Conservation (phyloP, 2,113 vertebrate species). For the Scatophagus argus region DNA sequence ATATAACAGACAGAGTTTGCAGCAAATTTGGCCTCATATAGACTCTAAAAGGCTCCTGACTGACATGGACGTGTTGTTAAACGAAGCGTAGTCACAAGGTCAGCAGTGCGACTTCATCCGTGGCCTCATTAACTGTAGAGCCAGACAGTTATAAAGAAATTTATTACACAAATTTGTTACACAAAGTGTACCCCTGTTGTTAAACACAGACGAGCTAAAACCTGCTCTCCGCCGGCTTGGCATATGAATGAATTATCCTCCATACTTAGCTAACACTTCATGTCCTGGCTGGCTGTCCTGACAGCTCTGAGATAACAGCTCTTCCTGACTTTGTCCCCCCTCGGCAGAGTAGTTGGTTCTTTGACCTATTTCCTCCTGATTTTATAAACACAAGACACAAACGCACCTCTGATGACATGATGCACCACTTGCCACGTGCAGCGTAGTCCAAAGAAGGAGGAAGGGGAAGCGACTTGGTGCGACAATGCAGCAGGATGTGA, state of each 20-base stretch:
- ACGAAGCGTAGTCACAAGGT: conserved; percentile 20
- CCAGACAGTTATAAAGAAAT: conserved; percentile 16
- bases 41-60: not conserved
- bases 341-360: not conserved
- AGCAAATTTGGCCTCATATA: conserved; percentile 7
- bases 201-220: not conserved
- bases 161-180: conserved; percentile 21
- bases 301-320: conserved; percentile 7
- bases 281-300: not conserved
- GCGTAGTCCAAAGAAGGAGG: not conserved
- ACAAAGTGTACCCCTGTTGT: not conserved
- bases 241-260: not conserved
- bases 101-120: not conserved
- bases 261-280: not conserved
- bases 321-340: conserved; percentile 10
- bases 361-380: not conserved
- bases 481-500: conserved; percentile 24
- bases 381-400: not conserved
- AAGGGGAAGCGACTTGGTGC: not conserved
- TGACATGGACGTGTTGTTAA: not conserved
- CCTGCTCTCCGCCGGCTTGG: not conserved
- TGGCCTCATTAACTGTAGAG: conserved; percentile 31
- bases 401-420: not conserved
- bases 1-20: not conserved
- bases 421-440: not conserved